Percentiles rank a stretch among this genome's conserved stretches.
These are phyloP conservation scores for Passer montanus DNA, from an alignment of 2,113 vertebrate species.

Conservation along the genomic window DNA sequence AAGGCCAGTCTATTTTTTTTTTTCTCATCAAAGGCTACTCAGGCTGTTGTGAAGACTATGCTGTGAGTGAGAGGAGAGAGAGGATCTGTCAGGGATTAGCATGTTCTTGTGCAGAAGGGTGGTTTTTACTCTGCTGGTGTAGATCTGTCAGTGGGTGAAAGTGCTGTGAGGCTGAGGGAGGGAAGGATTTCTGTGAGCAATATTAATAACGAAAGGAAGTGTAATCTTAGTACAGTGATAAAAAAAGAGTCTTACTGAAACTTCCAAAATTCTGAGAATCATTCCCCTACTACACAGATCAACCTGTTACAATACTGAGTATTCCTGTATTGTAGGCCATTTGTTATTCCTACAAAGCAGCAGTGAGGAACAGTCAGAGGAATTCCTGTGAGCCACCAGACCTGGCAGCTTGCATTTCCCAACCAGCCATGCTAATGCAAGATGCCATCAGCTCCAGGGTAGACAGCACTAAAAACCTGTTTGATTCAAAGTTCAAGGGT, in stretches of 20 bases:
- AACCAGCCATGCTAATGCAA: not conserved
- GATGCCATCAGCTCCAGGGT: not conserved
- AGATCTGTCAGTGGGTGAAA: not conserved
- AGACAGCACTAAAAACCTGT: not conserved
- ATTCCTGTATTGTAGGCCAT: not conserved
- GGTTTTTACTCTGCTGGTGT: not conserved
- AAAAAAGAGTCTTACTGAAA: not conserved
- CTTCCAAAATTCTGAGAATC: not conserved
- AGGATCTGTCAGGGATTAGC: not conserved
- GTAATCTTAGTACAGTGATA: not conserved
- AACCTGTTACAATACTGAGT: not conserved
- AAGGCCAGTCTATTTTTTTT: not conserved
- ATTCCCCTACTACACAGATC: not conserved
- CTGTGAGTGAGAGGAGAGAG: not conserved
- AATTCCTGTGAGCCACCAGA: not conserved
- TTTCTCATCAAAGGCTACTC: not conserved
- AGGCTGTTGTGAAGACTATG: not conserved
- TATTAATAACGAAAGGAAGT: not conserved
- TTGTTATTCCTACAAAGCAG: not conserved
- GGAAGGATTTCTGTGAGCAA: not conserved
- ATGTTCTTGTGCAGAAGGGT: not conserved
- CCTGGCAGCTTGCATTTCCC: not conserved
- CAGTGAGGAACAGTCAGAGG: not conserved
- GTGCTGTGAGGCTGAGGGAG: not conserved
- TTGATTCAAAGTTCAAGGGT: conserved; percentile 3